Conservation (phyloP, 2,113 vertebrate genomes). For the Psittacula cyanocephala region DNA sequence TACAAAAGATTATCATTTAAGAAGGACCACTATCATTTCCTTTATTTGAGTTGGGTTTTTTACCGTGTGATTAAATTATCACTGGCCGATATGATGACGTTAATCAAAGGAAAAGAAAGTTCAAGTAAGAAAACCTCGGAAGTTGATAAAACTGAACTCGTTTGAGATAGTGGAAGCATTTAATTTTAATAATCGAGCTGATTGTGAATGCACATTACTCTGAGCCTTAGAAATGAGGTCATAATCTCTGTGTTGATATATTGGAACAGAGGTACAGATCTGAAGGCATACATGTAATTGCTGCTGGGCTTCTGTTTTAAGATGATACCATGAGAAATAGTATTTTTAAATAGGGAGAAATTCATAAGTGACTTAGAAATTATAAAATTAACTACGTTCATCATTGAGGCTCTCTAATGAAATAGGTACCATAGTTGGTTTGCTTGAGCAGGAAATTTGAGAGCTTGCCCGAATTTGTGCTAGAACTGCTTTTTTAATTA, state of each 20-base stretch:
- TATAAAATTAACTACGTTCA: background rate
- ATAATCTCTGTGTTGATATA: background rate
- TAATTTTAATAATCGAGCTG: background rate
- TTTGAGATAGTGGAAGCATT: background rate
- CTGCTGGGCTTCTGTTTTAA: background rate
- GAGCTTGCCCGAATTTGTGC: background rate
- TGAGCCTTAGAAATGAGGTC: background rate
- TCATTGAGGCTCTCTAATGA: background rate
- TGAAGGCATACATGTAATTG: background rate
- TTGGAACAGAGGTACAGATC: background rate
- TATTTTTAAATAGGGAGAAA: background rate
- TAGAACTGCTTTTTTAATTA: background rate
- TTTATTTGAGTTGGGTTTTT: background rate
- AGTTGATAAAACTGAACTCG: background rate
- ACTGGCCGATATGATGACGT: background rate
- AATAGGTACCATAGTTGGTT: background rate
- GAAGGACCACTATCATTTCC: background rate
- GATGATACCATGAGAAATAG: background rate
- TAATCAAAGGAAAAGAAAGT: background rate
- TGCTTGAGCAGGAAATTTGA: background rate
- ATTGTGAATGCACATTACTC: background rate
- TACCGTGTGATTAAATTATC: background rate
- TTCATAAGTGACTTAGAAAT: background rate
- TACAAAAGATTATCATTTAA: background rate
- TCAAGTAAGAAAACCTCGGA: background rate